These are phyloP conservation scores for Corapipo altera DNA, from an alignment of 2,113 vertebrate species.

Conservation along the genomic window DNA sequence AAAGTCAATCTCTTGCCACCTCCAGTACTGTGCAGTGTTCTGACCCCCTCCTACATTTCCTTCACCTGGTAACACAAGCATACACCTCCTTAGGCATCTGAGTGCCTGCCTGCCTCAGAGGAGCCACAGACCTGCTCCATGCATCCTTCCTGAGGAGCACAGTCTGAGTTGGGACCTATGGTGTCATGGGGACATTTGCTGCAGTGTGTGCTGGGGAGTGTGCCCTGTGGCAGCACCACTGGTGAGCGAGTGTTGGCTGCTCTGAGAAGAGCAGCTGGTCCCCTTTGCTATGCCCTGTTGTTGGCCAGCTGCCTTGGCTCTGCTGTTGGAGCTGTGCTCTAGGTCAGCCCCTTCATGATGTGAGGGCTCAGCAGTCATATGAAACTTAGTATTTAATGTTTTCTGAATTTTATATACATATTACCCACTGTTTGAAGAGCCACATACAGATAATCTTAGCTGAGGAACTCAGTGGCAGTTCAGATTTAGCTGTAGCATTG, in stretches of 20 bases:
- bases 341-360: not conserved
- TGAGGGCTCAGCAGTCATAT: not conserved
- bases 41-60: not conserved
- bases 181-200: not conserved
- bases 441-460: not conserved
- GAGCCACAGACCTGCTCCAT: not conserved
- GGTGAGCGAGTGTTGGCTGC: not conserved
- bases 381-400: not conserved
- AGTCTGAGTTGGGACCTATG: too few relatives aligned
- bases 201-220: not conserved
- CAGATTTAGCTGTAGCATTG: not conserved
- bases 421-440: not conserved
- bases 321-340: not conserved
- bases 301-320: not conserved
- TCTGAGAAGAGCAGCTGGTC: not conserved
- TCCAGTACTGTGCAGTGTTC: rapidly evolving
- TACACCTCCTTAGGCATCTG: not conserved
- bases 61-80: not conserved
- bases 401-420: not conserved
- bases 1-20: not conserved
- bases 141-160: not conserved
- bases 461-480: not conserved
- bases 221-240: not conserved
- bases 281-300: not conserved
- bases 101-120: not conserved